These are phyloP conservation scores for Xerus rutilus DNA, from an alignment of 2,797 vertebrate genomes.

Conservation along the genomic window DNA sequence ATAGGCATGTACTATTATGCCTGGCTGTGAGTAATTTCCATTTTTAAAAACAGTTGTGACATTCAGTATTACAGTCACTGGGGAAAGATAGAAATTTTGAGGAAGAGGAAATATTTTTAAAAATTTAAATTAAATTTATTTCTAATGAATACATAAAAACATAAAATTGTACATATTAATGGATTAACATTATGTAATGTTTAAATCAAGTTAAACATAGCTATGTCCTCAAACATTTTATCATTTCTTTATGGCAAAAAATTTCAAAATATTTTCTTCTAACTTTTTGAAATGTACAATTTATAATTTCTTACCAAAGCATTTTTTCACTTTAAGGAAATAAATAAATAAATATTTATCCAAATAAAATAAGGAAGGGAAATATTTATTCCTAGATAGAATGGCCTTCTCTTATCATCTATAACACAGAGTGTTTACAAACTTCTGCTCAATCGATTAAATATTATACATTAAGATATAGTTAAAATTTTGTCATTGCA, in stretches of 20 bases:
- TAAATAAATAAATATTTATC: constrained; percentile 49
- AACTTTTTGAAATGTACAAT: not conserved
- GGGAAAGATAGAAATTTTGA: constrained; percentile 40
- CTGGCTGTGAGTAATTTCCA: not conserved
- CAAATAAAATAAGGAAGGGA: constrained; percentile 57
- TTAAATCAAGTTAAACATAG: not conserved
- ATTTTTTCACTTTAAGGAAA: constrained; percentile 45
- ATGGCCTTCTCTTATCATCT: constrained; percentile 46
- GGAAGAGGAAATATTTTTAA: not conserved
- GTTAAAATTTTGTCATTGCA: constrained; percentile 65
- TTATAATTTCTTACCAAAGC: constrained; percentile 15
- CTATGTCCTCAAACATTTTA: not conserved
- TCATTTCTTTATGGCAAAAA: not conserved
- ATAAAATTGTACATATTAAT: not conserved
- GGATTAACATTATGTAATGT: not conserved
- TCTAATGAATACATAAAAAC: not conserved
- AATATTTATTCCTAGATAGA: constrained; percentile 54
- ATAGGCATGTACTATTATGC: no score
- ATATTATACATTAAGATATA: constrained; percentile 48
- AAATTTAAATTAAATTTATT: not conserved
- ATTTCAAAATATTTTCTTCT: not conserved
- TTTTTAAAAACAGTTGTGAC: not conserved
- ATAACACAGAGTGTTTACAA: constrained; percentile 50
- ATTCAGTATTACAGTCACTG: constrained; percentile 4
- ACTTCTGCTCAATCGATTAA: constrained; percentile 41